phyloP scores from a whole-genome alignment of 2,113 vertebrate genomes.

The Corvus cornix region DNA sequence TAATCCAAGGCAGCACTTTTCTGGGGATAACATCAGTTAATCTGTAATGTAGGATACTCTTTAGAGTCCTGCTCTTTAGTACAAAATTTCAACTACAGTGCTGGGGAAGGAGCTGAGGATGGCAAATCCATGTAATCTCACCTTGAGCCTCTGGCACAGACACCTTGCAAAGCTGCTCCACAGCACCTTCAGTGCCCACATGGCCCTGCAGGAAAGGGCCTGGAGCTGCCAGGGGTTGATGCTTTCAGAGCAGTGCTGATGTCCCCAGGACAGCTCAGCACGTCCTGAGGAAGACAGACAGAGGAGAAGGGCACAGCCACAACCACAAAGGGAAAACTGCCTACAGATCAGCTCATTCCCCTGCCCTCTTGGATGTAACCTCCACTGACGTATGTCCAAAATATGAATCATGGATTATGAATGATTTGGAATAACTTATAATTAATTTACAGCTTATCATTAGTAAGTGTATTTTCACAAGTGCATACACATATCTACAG shows the following conservation, averaged over 20 bases:
- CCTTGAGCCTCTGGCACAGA: background rate
- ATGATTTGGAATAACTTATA: background rate
- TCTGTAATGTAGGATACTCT: background rate
- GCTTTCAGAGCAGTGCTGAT: background rate
- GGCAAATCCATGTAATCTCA: background rate
- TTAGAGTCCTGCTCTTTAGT: no score
- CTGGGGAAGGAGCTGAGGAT: background rate
- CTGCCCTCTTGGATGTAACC: background rate
- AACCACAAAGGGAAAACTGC: background rate
- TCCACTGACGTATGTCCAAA: background rate
- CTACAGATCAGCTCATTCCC: background rate
- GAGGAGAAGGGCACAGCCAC: background rate
- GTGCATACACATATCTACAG: rapidly evolving
- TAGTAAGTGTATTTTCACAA: background rate
- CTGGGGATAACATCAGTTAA: background rate
- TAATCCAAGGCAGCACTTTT: background rate
- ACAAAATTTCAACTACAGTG: background rate
- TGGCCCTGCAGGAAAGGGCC: background rate
- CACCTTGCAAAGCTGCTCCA: background rate
- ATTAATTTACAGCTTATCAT: background rate
- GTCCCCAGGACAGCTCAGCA: background rate
- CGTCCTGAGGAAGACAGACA: rapidly evolving
- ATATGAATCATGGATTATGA: background rate
- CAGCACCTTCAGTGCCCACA: background rate
- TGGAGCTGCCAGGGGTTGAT: background rate